These are phyloP conservation scores for Sesamia nonagrioides DNA, from an alignment of 1,140 invertebrate species.

Conservation along the genomic window DNA sequence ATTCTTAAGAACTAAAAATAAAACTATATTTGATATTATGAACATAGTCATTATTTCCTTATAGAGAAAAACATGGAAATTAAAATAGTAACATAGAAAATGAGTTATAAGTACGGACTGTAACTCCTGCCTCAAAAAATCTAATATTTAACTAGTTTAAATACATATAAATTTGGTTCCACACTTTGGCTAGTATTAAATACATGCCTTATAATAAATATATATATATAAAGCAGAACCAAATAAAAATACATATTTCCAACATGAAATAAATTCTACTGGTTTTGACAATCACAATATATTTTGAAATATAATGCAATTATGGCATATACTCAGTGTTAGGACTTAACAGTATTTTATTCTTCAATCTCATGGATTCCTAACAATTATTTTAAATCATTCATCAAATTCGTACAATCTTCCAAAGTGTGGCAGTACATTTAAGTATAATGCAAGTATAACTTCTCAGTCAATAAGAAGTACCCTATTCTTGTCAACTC, in stretches of 20 bases:
- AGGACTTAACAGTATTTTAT: slow-evolving; percentile 10
- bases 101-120: neutral
- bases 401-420: neutral
- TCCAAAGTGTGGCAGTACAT: slow-evolving; percentile 33
- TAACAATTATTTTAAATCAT: slow-evolving; percentile 3
- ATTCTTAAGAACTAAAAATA: neutral
- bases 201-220: slow-evolving; percentile 42
- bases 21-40: slow-evolving; percentile 27
- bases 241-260: slow-evolving; percentile 18
- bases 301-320: slow-evolving; percentile 14
- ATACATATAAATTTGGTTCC: slow-evolving; percentile 26
- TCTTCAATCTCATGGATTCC: neutral
- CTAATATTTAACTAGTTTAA: slow-evolving; percentile 8
- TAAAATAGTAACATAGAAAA: slow-evolving; percentile 16
- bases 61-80: slow-evolving; percentile 17
- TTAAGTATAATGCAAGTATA: neutral
- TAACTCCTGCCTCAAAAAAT: neutral
- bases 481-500: slow-evolving; percentile 83
- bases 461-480: slow-evolving; percentile 62
- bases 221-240: neutral
- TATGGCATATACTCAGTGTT: neutral
- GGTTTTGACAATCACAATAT: neutral
- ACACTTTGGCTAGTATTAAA: slow-evolving; percentile 67
- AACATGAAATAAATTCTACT: slow-evolving; percentile 7
- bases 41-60: slow-evolving; percentile 26